phyloP scores from a whole-genome alignment of 2,888 invertebrate genomes.

The Tuberolachnus salignus region DNA sequence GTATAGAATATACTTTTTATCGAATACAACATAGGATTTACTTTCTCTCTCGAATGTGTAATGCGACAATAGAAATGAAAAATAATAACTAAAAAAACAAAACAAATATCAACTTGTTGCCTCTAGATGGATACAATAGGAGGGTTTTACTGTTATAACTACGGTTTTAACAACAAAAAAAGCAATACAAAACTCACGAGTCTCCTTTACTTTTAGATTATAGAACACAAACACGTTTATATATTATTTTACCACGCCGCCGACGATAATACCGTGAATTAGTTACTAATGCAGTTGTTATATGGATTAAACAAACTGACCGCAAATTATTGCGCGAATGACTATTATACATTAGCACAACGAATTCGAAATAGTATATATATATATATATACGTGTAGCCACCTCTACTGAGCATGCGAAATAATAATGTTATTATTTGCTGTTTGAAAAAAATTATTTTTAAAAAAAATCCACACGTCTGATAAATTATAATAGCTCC shows the following conservation, averaged over 20 bases:
- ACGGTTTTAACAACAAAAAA: constrained; percentile 2
- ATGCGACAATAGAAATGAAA: too few relatives aligned
- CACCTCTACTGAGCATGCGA: background rate
- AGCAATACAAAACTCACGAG: constrained; percentile 5
- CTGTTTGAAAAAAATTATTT: background rate
- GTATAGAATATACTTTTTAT: background rate
- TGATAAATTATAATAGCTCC: background rate
- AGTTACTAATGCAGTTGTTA: constrained; percentile 25
- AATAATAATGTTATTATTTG: background rate
- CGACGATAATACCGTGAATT: constrained; percentile 23
- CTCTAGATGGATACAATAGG: background rate
- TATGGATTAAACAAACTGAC: constrained; percentile 19
- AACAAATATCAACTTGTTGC: constrained; percentile 23
- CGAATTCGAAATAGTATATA: constrained; percentile 6
- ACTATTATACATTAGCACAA: constrained; percentile 21
- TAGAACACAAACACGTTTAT: background rate
- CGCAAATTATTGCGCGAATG: constrained; percentile 39
- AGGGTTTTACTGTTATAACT: constrained; percentile 39
- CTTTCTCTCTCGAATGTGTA: constrained; percentile 15
- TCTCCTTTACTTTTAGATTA: background rate
- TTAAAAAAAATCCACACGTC: background rate
- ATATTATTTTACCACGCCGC: constrained; percentile 11
- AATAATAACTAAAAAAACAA: too few relatives aligned
- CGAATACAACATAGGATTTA: background rate
- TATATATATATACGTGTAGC: too few relatives aligned